Evolutionary conservation across 2,113 vertebrate species (phyloP).

Genomic region (Chionis minor): DNA sequence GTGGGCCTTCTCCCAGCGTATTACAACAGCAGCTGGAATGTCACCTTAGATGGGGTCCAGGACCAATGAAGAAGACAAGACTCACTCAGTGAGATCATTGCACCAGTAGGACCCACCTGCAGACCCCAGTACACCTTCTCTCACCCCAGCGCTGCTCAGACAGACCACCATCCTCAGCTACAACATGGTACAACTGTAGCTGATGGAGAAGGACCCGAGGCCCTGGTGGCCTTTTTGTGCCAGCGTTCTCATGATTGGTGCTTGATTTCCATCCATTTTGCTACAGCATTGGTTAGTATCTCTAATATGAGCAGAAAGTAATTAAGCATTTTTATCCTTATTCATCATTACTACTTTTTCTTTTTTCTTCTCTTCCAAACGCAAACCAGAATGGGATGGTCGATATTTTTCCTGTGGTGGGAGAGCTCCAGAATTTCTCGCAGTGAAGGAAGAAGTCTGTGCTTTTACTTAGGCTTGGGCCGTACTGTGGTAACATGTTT

Average conservation of each 20-base stretch:
- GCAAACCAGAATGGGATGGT: background rate
- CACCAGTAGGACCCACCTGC: rapidly evolving
- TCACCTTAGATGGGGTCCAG: background rate
- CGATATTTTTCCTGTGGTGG: background rate
- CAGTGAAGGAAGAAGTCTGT: background rate
- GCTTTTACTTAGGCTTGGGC: background rate
- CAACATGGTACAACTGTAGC: background rate
- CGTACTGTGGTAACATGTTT: background rate
- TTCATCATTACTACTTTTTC: background rate
- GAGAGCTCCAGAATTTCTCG: background rate
- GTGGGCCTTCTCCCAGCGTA: background rate
- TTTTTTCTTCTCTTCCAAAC: background rate
- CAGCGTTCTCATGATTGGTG: rapidly evolving
- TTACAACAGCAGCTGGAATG: background rate
- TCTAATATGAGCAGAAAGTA: background rate
- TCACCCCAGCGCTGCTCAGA: background rate
- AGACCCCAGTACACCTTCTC: rapidly evolving
- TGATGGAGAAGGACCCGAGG: background rate
- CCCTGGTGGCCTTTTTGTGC: background rate
- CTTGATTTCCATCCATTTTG: background rate
- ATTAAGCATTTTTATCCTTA: background rate
- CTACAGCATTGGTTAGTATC: background rate
- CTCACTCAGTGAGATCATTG: background rate
- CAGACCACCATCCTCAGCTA: background rate
- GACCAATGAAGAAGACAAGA: background rate